phyloP scores from a whole-genome alignment of 2,797 vertebrate genomes.

The Threskiornis aethiopicus region DNA sequence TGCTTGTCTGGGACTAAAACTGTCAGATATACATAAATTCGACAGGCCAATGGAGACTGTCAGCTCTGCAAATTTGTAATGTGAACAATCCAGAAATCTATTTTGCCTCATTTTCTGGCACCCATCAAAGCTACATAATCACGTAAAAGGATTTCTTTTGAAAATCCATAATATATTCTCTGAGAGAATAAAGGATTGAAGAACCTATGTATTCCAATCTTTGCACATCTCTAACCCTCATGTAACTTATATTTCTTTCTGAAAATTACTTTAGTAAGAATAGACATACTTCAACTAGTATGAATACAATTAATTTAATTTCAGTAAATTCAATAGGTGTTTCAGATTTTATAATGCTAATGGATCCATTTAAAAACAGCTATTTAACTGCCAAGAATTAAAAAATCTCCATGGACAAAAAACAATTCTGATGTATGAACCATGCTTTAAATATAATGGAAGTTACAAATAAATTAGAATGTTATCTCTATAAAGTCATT shows the following conservation, averaged over 20 bases:
- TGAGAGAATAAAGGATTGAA: neutral
- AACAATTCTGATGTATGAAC: neutral
- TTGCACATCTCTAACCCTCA: neutral
- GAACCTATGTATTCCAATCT: neutral
- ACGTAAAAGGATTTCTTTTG: neutral
- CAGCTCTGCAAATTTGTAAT: neutral
- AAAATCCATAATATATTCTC: neutral
- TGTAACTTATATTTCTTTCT: neutral
- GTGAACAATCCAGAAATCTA: conserved; percentile 1
- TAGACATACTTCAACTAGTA: neutral
- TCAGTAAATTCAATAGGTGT: neutral
- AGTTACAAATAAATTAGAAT: neutral
- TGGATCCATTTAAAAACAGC: neutral
- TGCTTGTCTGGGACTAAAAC: neutral
- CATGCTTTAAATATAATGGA: neutral
- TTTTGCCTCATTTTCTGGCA: neutral
- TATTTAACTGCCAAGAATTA: neutral
- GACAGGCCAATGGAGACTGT: neutral
- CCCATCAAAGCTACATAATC: neutral
- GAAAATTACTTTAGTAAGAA: neutral
- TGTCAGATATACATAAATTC: neutral
- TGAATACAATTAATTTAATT: neutral
- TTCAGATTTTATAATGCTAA: neutral
- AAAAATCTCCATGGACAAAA: neutral
- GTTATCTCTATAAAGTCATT: neutral